Conservation (phyloP, 92 coral and sea anemone species). For the Epizoanthus rinbou region DNA sequence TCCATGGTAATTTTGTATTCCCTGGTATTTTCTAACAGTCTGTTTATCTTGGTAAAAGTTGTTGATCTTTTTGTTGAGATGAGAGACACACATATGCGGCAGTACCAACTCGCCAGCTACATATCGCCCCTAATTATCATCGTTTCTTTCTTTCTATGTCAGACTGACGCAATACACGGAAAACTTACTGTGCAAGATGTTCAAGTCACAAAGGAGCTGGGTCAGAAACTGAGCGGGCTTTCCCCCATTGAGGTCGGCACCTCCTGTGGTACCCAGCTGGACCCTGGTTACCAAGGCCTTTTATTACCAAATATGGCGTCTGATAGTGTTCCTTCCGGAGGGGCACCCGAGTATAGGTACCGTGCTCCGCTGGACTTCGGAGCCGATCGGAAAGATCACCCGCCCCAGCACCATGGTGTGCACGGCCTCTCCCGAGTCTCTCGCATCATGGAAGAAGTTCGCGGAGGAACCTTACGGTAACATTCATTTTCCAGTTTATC, state of each 20-base stretch:
- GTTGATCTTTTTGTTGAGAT: too few species aligned
- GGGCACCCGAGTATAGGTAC: constrained; percentile 24
- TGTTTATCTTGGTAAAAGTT: too few species aligned
- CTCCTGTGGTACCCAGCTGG: constrained; percentile 17
- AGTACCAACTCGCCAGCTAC: neutral
- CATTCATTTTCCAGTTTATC: neutral
- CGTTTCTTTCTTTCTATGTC: neutral
- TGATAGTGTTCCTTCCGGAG: constrained; percentile 34
- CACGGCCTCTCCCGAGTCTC: constrained; percentile 43
- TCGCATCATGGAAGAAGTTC: constrained; percentile 45
- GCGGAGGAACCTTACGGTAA: constrained; percentile 43
- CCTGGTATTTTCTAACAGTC: too few species aligned
- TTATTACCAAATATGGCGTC: constrained; percentile 5
- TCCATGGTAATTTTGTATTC: too few species aligned
- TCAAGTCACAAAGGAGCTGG: constrained; percentile 35
- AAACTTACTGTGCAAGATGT: constrained; percentile 25
- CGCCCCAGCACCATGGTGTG: constrained; percentile 33
- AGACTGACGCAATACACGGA: constrained; percentile 7
- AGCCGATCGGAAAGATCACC: constrained; percentile 15
- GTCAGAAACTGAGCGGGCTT: constrained; percentile 37
- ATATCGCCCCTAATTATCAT: neutral
- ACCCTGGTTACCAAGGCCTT: constrained; percentile 26
- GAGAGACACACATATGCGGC: too few species aligned
- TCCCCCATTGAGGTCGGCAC: constrained; percentile 25
- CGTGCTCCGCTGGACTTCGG: constrained; percentile 4